Evolutionary conservation across 2,113 vertebrate species (phyloP).

Genomic region (Pelobates fuscus): DNA sequence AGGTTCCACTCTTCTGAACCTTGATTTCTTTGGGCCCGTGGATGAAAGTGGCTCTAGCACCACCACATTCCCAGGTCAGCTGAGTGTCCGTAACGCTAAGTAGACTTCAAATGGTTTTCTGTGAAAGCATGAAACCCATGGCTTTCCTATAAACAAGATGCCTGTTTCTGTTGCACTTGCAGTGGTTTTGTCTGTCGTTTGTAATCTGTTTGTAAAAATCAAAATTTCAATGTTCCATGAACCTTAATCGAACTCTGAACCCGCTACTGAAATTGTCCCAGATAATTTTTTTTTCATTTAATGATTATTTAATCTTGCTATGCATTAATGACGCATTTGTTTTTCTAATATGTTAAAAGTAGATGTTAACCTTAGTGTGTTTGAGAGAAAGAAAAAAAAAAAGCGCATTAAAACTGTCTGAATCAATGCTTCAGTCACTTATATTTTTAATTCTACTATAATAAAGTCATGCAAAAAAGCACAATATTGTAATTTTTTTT

Average conservation of each 20-base stretch:
- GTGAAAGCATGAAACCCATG: slow-evolving; percentile 75
- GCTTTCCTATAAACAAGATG: slow-evolving; percentile 82
- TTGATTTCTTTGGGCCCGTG: slow-evolving; percentile 99
- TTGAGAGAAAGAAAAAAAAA: too few species aligned
- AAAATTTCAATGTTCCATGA: too few species aligned
- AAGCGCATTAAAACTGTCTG: background rate
- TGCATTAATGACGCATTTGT: too few species aligned
- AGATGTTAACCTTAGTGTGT: too few species aligned
- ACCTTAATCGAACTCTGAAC: too few species aligned
- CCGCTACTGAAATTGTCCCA: too few species aligned
- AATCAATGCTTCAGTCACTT: slow-evolving; percentile 58
- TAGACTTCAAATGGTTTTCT: slow-evolving; percentile 63
- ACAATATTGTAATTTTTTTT: too few species aligned
- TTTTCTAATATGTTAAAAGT: too few species aligned
- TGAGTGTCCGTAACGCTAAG: slow-evolving; percentile 71
- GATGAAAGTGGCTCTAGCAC: slow-evolving; percentile 94
- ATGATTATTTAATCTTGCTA: too few species aligned
- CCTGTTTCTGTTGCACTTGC: slow-evolving; percentile 46
- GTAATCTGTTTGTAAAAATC: slow-evolving; percentile 4
- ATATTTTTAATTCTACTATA: slow-evolving; percentile 32
- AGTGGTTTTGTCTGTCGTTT: slow-evolving; percentile 56
- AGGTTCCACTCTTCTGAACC: slow-evolving; percentile 98
- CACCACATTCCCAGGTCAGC: slow-evolving; percentile 98
- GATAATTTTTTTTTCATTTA: too few species aligned
- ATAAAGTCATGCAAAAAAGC: slow-evolving; percentile 15